Evolutionary conservation across 2,113 vertebrate genomes (phyloP), one percentile per base, ranked within the genome.

Genomic region (Rallus limicola): DNA sequence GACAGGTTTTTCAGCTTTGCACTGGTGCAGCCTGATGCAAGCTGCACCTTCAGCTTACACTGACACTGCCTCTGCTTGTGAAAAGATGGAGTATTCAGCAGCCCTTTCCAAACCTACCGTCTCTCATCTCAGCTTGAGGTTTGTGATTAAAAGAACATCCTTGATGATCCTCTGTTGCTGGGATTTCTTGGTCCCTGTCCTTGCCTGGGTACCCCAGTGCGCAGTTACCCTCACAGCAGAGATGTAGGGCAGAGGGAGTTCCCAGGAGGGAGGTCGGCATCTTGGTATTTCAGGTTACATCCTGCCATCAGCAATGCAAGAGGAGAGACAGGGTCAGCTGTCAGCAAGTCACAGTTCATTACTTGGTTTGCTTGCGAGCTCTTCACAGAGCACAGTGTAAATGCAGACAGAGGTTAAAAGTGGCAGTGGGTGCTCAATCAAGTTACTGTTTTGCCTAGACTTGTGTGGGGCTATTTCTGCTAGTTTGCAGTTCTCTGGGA

Each of bases 131-230:
- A 58, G 53, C 59, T 40, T 58, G 40, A 59, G 28, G 68, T 23
- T 13, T 64, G 55, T 70, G 68, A 79, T 64, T 71, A 64, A 68
- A 95, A 86, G 33, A 65, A 34, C 48, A 50, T 16, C 40, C 24
- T n/a, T 50, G 31, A 16, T 1, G 3, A 5, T 53, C 14, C 33
- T 59, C 38, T 63, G 18, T 42, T 50, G 52, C 59, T 64, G 60
- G 38, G 13, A 31, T 69, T 65, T 60, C 31, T 77, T 42, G 9
- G 14, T 55, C 19, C 18, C 3, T 31, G 5, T 36, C 18, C 31
- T 52, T 31, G 20, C 63, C 24, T 38, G 1, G 0, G 13, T 42
- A 52, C 50, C 9, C 0, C 1, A n/a, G 28, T 7, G 12, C 0
- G 2, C 8, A 31, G n/a, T 67, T 80, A 17, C 20, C 13, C 68